A percentile compares a stretch with the other conserved stretches of the same genome.
Conservation (phyloP, 1,140 invertebrate genomes). For the Parapsyche elsis region DNA sequence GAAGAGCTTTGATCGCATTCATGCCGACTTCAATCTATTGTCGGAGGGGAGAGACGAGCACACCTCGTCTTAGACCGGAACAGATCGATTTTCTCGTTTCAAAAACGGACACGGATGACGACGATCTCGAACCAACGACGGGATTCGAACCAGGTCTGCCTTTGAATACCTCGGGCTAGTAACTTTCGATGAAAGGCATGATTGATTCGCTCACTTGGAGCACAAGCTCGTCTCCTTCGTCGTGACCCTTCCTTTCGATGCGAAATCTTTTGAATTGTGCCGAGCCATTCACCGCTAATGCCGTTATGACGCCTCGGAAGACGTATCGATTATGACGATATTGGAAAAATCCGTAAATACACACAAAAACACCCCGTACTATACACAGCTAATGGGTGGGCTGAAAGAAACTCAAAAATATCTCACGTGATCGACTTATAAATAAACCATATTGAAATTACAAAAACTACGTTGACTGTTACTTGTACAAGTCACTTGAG, state of each 20-base stretch:
- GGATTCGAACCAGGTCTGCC: neutral
- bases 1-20: too few relatives aligned
- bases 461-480: too few relatives aligned
- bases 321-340: neutral
- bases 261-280: neutral
- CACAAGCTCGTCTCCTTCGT: too few relatives aligned
- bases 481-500: too few relatives aligned
- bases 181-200: conserved; percentile 4
- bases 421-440: too few relatives aligned
- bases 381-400: too few relatives aligned
- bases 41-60: too few relatives aligned
- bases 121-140: neutral
- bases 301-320: neutral
- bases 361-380: neutral
- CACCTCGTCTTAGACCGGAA: neutral
- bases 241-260: neutral
- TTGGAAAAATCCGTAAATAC: neutral
- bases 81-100: neutral
- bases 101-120: neutral
- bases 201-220: neutral
- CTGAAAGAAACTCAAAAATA: too few relatives aligned
- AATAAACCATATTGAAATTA: too few relatives aligned
- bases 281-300: neutral
- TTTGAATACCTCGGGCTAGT: neutral
- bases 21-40: too few relatives aligned